These are phyloP conservation scores for Pachyseris speciosa DNA, from an alignment of 64 coral and sea anemone species.

Conservation along the genomic window DNA sequence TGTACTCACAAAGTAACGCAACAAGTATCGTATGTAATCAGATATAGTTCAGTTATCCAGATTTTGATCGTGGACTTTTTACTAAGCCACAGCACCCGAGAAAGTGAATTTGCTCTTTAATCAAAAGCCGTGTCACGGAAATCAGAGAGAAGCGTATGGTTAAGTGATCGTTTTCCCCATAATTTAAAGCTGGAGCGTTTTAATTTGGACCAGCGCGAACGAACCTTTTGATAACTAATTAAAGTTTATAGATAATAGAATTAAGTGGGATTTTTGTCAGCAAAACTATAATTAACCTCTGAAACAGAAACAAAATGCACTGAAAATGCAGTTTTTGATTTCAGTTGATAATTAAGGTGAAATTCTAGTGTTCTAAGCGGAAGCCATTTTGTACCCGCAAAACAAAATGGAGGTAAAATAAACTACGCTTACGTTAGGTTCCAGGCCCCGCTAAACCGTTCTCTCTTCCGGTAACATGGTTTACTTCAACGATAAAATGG, in stretches of 20 bases:
- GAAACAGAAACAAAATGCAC: neutral
- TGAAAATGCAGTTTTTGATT: neutral
- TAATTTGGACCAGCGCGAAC: neutral
- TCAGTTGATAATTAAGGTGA: neutral
- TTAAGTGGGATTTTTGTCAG: neutral
- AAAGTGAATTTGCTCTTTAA: neutral
- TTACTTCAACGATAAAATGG: too few relatives aligned
- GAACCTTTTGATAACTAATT: neutral
- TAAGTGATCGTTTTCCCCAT: neutral
- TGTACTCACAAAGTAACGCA: constrained; percentile 26
- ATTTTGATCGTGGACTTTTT: neutral
- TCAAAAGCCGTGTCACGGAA: neutral
- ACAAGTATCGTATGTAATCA: neutral
- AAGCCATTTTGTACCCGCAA: neutral
- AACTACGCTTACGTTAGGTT: neutral
- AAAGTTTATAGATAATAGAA: neutral
- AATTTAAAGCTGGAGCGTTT: neutral
- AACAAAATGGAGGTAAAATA: constrained; percentile 63
- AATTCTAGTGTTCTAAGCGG: neutral
- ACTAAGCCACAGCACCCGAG: neutral
- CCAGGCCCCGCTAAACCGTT: constrained; percentile 14
- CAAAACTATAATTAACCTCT: neutral
- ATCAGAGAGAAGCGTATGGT: neutral
- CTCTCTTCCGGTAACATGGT: too few relatives aligned
- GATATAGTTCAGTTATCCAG: neutral